Base-by-base conservation (phyloP, 2,888 invertebrate genomes). In the Psylliodes chrysocephalus region DNA sequence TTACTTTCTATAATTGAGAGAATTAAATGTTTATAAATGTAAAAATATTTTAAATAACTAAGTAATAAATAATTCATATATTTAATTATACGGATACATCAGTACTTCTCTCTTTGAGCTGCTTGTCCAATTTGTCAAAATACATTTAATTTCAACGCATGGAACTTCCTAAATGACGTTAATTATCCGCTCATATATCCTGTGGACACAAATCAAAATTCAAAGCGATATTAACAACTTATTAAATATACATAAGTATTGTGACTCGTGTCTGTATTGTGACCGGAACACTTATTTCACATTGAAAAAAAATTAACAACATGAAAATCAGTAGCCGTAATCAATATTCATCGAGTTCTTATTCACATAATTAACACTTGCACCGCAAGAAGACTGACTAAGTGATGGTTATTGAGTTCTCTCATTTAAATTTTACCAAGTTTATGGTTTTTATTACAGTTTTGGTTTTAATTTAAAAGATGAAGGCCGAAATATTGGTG, bases 281-380 rank as follows among this genome's bases (percentile, higher is more conserved):
- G 17, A 42, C 42, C 25, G 42, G 54, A 42, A 54, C 42, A 54
- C 14, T 54, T 28, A n/a, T 54, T 19, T 54, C 15, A 28, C 54
- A 42, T 42, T 42, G 7, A 30, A 54, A 54, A 51, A n/a, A 54
- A 54, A 54, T 40, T 54, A 54, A 19, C 25, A 40, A 22, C 54
- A 42, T 22, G 35, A 56, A 49, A 49, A 57, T 57, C 57, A 28
- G 57, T 57, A 57, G 57, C 57, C 15, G 38, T 47, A 57, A 57
- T 57, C 57, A 57, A 57, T 57, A 57, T 57, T 57, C 47, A 57
- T 57, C 28, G 28, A 56, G 17, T 46, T 46, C 44, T 56, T 49
- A 57, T 38, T 57, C 19, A 14, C 30, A 19, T 57, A 57, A 57
- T 57, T 57, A 57, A 56, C 46, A 46, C 46, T 56, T 44, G 28